These are phyloP conservation scores for Hyposmocoma kahamanoa DNA, from an alignment of 1,140 invertebrate species.

Conservation along the genomic window DNA sequence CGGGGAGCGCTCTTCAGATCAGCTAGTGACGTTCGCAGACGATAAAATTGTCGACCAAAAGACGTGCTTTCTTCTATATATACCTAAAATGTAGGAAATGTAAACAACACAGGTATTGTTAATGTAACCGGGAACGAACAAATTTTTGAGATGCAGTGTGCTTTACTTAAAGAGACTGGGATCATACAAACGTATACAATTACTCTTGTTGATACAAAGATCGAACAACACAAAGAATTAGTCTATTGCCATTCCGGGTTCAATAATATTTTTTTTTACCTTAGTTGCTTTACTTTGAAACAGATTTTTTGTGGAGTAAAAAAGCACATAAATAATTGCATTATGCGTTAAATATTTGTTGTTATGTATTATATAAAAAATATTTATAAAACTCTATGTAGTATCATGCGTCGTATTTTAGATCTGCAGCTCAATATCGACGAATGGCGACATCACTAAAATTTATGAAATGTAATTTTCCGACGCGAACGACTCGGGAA, in stretches of 20 bases:
- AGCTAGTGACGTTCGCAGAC: slow-evolving; percentile 36
- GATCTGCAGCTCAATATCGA: not conserved
- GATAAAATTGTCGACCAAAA: slow-evolving; percentile 15
- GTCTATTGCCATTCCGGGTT: too few species aligned
- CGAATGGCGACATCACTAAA: slow-evolving; percentile 42
- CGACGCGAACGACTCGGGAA: slow-evolving; percentile 57
- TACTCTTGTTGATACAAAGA: too few species aligned
- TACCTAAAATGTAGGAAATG: not conserved
- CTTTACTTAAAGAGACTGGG: too few species aligned
- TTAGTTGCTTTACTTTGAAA: too few species aligned
- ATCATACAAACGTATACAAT: too few species aligned
- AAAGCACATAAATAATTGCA: too few species aligned
- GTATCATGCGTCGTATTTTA: not conserved
- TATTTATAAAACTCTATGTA: not conserved
- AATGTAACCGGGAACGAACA: not conserved
- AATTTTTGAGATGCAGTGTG: not conserved
- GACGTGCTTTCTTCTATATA: not conserved
- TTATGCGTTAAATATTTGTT: too few species aligned
- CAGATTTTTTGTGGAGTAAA: too few species aligned
- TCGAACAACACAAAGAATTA: too few species aligned
- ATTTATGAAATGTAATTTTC: slow-evolving; percentile 72
- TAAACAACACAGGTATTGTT: not conserved
- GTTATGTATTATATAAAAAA: not conserved
- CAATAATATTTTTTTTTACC: too few species aligned
- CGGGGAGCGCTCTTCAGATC: slow-evolving; percentile 52